Evolutionary conservation across 2,888 invertebrate genomes (phyloP).

Genomic region (Amphipoea lucens): DNA sequence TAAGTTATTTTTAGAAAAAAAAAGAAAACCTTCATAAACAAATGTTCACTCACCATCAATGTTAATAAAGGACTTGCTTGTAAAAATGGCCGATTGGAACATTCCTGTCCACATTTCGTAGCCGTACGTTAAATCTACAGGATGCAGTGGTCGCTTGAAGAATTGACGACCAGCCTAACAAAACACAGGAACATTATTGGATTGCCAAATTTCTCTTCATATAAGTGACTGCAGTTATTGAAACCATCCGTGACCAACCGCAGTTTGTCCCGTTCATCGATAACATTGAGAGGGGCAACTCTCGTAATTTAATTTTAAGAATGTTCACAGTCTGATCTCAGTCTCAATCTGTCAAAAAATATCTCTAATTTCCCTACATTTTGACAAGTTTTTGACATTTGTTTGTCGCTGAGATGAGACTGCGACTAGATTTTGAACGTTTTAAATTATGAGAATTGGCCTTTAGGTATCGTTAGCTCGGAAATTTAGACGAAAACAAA

Average conservation of each 20-base stretch:
- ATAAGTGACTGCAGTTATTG: background rate
- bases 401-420: no score
- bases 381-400: no score
- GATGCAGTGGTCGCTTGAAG: conserved; percentile 90
- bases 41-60: conserved; percentile 92
- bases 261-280: background rate
- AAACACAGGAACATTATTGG: conserved; percentile 7
- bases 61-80: conserved; percentile 96
- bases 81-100: conserved; percentile 97
- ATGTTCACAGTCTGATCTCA: no score
- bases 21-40: background rate
- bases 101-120: conserved; percentile 98
- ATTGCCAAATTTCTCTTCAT: background rate
- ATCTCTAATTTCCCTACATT: no score
- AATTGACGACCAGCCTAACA: conserved; percentile 94
- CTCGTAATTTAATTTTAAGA: no score
- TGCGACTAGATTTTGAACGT: no score
- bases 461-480: background rate
- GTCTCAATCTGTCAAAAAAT: no score
- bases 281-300: background rate
- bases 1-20: background rate
- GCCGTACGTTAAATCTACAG: conserved; percentile 93
- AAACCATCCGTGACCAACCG: background rate
- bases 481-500: no score
- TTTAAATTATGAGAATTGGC: no score